Conservation (phyloP, 1,140 invertebrate genomes). For the Platyura marginata region DNA sequence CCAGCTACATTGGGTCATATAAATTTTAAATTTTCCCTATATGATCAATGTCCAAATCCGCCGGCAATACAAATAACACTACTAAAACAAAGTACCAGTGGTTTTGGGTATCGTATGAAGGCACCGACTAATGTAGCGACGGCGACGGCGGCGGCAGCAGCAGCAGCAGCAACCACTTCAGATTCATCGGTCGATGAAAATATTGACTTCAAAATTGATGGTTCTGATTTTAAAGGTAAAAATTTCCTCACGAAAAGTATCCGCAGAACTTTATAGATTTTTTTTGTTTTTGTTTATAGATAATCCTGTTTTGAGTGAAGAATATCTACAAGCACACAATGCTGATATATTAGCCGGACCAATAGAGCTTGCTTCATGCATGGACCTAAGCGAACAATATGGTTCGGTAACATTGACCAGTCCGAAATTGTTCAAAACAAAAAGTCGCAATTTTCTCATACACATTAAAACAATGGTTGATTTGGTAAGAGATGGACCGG, state of each 20-base stretch:
- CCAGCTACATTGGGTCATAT: slow-evolving; percentile 62
- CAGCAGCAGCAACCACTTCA: not conserved
- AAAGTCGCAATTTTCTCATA: slow-evolving; percentile 60
- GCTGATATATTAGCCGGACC: slow-evolving; percentile 81
- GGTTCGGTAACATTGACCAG: slow-evolving; percentile 73
- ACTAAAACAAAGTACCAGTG: slow-evolving; percentile 59
- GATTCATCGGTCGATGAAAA: slow-evolving; percentile 32
- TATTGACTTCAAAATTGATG: slow-evolving; percentile 27
- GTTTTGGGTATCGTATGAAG: slow-evolving; percentile 38
- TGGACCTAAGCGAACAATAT: slow-evolving; percentile 67
- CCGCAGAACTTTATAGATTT: no score
- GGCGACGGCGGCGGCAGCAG: not conserved
- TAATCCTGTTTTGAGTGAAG: slow-evolving; percentile 59
- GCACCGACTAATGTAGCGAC: slow-evolving; percentile 1
- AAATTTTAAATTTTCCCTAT: slow-evolving; percentile 68
- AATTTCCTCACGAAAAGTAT: no score
- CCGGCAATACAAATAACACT: slow-evolving; percentile 63
- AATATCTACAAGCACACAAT: slow-evolving; percentile 69
- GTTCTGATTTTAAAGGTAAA: not conserved
- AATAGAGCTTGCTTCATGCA: slow-evolving; percentile 53
- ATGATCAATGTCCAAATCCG: slow-evolving; percentile 41
- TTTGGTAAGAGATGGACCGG: slow-evolving; percentile 36
- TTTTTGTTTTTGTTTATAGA: slow-evolving; percentile 20
- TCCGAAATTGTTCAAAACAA: slow-evolving; percentile 59
- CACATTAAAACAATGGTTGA: slow-evolving; percentile 67